Conservation (phyloP, 2,888 invertebrate genomes). For the Nephrotoma appendiculata region DNA sequence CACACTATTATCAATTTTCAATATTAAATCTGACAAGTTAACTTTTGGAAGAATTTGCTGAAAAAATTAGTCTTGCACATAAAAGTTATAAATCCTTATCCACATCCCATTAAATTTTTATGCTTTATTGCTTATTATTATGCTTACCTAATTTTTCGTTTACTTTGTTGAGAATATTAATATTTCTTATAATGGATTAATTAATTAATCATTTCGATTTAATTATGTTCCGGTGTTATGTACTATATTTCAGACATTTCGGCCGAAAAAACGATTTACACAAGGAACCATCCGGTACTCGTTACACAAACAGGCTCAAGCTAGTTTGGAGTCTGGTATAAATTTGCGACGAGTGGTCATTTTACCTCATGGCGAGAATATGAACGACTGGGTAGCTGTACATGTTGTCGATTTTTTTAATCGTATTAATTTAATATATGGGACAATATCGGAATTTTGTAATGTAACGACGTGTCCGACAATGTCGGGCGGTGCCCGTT, state of each 20-base stretch:
- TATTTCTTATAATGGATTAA: background rate
- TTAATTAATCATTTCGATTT: background rate
- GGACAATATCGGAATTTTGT: conserved; percentile 75
- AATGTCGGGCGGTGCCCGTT: conserved; percentile 80
- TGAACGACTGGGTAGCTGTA: conserved; percentile 86
- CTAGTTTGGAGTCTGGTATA: conserved; percentile 77
- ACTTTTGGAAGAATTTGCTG: no score
- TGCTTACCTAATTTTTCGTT: no score
- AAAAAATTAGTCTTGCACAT: no score
- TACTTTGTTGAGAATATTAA: background rate
- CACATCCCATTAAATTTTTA: background rate
- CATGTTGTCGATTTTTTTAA: conserved; percentile 93
- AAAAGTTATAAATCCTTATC: no score
- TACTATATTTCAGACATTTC: conserved; percentile 55
- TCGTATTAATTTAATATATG: conserved; percentile 82
- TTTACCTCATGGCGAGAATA: conserved; percentile 67
- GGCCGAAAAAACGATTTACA: conserved; percentile 75
- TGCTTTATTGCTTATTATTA: background rate
- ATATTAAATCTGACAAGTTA: no score
- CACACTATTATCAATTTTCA: background rate
- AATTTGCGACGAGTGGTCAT: conserved; percentile 69
- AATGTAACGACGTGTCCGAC: conserved; percentile 71
- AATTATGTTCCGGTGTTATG: conserved; percentile 4
- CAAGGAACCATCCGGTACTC: conserved; percentile 77
- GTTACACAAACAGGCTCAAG: conserved; percentile 80